These are phyloP conservation scores for Bradypus variegatus DNA, from an alignment of 2,797 vertebrate species.

Conservation along the genomic window DNA sequence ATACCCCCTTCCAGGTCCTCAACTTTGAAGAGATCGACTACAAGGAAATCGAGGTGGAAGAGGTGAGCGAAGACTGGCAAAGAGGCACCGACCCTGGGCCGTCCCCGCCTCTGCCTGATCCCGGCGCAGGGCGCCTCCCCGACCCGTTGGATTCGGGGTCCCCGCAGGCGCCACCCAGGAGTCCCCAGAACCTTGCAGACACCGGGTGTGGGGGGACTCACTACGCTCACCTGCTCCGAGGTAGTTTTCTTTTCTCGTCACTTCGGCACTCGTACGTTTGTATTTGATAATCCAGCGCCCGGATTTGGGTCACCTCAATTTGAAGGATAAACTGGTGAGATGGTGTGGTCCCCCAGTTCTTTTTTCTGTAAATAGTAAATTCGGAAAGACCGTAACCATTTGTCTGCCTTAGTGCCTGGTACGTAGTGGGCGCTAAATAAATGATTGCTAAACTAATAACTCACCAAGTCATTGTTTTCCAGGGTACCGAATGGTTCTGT, in stretches of 20 bases:
- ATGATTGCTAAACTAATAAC: background rate
- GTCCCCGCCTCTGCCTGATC: background rate
- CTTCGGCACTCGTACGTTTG: background rate
- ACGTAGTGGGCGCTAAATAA: background rate
- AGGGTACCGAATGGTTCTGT: background rate
- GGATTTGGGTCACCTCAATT: background rate
- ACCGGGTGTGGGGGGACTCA: background rate
- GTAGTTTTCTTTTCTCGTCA: background rate
- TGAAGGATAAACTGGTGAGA: background rate
- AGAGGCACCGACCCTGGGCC: background rate
- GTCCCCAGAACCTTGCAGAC: background rate
- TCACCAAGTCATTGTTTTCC: background rate
- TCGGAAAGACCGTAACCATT: background rate
- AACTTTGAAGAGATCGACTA: constrained; percentile 97
- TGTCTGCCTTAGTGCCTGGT: background rate
- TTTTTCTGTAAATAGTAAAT: background rate
- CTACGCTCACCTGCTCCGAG: background rate
- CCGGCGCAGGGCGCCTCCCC: background rate
- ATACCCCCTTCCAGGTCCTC: constrained; percentile 89
- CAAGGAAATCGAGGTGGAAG: constrained; percentile 94
- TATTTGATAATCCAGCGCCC: background rate
- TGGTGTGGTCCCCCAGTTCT: background rate
- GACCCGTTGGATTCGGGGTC: background rate
- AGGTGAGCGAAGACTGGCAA: constrained; percentile 76
- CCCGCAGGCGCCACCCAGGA: background rate